These are phyloP conservation scores for Anser brachyrhynchus DNA, from an alignment of 2,113 vertebrate genomes.

Conservation along the genomic window DNA sequence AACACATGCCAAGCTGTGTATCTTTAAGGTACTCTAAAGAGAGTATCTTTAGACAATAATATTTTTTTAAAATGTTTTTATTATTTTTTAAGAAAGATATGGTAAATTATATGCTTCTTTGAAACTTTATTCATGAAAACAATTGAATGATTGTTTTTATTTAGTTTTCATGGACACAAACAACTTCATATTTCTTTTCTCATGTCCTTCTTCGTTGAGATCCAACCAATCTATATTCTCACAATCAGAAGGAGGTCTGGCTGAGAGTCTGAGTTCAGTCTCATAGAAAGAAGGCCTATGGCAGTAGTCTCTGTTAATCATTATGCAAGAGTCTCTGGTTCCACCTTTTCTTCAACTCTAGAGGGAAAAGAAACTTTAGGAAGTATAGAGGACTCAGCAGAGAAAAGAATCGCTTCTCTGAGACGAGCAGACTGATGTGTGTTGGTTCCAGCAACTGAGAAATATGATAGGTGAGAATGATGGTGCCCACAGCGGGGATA, in stretches of 20 bases:
- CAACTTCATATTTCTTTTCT: background rate
- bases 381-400: background rate
- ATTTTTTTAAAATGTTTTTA: background rate
- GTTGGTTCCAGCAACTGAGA: background rate
- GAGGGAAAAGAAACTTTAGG: background rate
- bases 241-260: background rate
- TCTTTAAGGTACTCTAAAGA: too few relatives aligned
- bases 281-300: background rate
- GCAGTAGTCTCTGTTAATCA: background rate
- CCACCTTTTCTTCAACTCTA: background rate
- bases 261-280: background rate
- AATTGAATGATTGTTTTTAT: background rate
- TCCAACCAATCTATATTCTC: background rate
- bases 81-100: background rate
- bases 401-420: background rate
- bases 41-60: background rate
- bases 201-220: background rate
- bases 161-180: background rate
- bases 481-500: background rate
- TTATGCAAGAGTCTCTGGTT: background rate
- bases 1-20: background rate
- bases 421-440: background rate
- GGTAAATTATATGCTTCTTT: background rate
- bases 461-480: background rate
- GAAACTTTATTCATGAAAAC: background rate